Conservation (phyloP, 2,113 vertebrate genomes). For the Chunga burmeisteri region DNA sequence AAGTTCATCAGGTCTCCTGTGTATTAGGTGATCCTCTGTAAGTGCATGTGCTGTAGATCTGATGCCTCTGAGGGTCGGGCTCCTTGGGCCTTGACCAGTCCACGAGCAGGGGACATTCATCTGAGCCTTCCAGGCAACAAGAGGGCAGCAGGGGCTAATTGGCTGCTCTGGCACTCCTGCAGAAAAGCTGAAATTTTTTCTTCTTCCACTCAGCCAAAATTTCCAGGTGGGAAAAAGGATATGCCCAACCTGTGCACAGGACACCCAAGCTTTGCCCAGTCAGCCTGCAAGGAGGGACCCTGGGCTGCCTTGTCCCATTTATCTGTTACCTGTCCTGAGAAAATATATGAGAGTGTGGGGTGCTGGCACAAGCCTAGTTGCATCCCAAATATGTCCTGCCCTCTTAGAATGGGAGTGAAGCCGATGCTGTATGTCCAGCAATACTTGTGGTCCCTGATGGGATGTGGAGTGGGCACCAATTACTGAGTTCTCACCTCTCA, state of each 20-base stretch:
- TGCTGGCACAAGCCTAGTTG: background rate
- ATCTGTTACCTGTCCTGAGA: background rate
- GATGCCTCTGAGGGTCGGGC: fast-evolving
- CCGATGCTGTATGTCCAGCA: fast-evolving
- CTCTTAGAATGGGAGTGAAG: background rate
- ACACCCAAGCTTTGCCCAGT: background rate
- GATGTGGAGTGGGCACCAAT: background rate
- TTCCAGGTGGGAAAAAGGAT: background rate
- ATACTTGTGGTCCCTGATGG: background rate
- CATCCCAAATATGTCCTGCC: background rate
- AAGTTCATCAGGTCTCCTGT: background rate
- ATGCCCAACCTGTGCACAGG: background rate
- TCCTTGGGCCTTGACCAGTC: background rate
- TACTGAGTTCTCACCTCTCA: background rate
- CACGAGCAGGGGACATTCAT: fast-evolving
- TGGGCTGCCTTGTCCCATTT: background rate
- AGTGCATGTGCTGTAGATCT: background rate
- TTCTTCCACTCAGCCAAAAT: background rate
- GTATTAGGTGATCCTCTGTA: background rate
- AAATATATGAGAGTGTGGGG: background rate
- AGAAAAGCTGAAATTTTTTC: background rate
- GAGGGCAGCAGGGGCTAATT: background rate
- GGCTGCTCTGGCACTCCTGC: background rate
- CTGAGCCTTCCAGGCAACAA: background rate
- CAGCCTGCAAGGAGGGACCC: background rate